Percentiles rank a stretch among this genome's conserved stretches.
phyloP scores from a whole-genome alignment of 2,888 invertebrate genomes.

The Alitta virens region DNA sequence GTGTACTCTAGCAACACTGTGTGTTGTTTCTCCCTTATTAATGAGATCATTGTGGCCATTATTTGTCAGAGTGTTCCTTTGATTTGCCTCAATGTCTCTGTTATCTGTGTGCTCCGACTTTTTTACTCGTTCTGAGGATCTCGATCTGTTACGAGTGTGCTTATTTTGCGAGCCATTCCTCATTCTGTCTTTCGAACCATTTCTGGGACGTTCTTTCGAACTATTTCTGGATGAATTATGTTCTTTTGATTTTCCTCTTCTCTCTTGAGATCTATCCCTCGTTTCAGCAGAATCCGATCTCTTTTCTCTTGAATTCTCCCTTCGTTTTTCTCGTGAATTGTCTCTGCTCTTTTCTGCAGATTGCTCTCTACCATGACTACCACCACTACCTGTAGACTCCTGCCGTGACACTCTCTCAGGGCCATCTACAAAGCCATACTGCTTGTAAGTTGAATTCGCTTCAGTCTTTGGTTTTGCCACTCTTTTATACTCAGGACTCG shows the following conservation, averaged over 20 bases:
- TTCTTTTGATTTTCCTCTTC: not conserved
- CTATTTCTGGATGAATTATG: not conserved
- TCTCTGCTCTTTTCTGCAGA: not conserved
- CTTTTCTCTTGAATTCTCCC: not conserved
- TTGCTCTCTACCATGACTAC: not conserved
- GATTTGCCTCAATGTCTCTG: not conserved
- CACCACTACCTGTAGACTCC: not conserved
- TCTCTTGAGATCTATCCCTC: conserved; percentile 1
- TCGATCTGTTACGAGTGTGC: not conserved
- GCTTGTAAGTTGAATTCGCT: conserved; percentile 10
- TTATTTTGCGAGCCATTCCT: not conserved
- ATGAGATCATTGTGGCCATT: not conserved
- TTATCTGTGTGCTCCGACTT: not conserved
- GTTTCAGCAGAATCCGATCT: not conserved
- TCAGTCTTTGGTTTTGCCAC: not conserved
- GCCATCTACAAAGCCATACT: conserved; percentile 22
- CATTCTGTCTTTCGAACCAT: not conserved
- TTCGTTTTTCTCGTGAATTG: not conserved
- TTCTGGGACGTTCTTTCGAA: conserved; percentile 1
- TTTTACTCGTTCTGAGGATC: not conserved
- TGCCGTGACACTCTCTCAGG: conserved; percentile 8
- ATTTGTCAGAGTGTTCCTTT: not conserved
- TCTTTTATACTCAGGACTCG: conserved; percentile 9
- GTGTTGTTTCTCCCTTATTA: not conserved
- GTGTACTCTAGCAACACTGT: not conserved